Percentiles rank a stretch among this genome's conserved stretches.
These are phyloP conservation scores for Dolichallabes microphthalmus DNA, from an alignment of 2,113 vertebrate genomes.

Conservation along the genomic window DNA sequence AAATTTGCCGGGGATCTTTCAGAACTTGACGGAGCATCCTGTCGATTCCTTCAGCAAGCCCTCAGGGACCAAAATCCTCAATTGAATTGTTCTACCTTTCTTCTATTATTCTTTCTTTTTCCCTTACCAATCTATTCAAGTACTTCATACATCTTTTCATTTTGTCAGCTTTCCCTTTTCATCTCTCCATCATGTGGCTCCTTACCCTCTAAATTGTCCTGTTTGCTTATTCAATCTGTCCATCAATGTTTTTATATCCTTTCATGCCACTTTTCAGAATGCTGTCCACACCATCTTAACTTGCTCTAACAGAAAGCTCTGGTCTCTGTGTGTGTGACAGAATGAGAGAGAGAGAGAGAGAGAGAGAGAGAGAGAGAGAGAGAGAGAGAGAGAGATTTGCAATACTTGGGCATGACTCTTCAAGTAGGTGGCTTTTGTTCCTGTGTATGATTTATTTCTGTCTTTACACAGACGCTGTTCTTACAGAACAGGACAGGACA, in stretches of 20 bases:
- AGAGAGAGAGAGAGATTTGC: not conserved
- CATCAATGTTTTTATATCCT: slow-evolving; percentile 17
- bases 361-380: too few relatives aligned
- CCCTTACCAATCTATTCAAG: not conserved
- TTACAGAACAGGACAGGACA: slow-evolving; percentile 96
- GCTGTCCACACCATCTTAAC: slow-evolving; percentile 24
- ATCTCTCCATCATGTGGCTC: slow-evolving; percentile 17
- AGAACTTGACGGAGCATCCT: not conserved
- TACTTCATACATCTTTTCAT: not conserved
- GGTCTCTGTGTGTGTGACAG: not conserved
- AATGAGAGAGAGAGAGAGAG: too few relatives aligned
- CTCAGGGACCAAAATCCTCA: slow-evolving; percentile 28
- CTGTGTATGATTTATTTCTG: slow-evolving; percentile 52
- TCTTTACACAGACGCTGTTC: slow-evolving; percentile 84
- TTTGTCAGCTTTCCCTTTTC: slow-evolving; percentile 11
- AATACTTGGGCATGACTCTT: not conserved
- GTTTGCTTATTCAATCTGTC: slow-evolving; percentile 13
- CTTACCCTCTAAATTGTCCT: not conserved
- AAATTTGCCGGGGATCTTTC: not conserved
- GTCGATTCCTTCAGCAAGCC: not conserved
- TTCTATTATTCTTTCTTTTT: not conserved
- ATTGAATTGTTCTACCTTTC: not conserved
- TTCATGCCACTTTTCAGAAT: slow-evolving; percentile 10
- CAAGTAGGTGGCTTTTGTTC: not conserved
- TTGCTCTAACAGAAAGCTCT: slow-evolving; percentile 35